Base-by-base conservation (phyloP, 2,113 vertebrate species). In the Pelvicachromis taeniatus region DNA sequence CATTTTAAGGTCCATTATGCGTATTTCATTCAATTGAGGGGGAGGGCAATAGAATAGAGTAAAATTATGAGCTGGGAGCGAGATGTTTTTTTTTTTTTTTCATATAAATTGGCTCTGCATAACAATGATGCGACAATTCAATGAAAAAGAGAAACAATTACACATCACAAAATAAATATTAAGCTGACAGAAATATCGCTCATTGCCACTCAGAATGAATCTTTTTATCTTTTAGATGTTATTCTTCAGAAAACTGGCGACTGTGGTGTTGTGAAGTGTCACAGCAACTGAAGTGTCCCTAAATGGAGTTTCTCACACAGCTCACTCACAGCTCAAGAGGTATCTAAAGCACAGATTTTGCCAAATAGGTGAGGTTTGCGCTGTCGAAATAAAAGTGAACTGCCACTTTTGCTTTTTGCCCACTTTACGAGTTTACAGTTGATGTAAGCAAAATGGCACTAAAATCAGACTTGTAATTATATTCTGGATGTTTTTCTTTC, bases 71-170 rank as follows among this genome's bases (percentile, higher is more conserved):
- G 81, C 35, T 77, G 45, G 52, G 26, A 75, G 45, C 6, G 26
- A 75, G 68, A 70, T 50, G 21, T n/a, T n/a, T n/a, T n/a, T n/a
- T 26, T 50, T 19, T 4, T n/a, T 75, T 50, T 48, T 73, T 31
- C 23, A 50, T 52, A n/a, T 75, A 33, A 52, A 75, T 13, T 50
- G 70, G 45, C 45, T 75, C 70, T 33, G 45, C 2, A 6, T 31
- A 75, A 75, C 70, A 75, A 31, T 50, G 81, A 83, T 50, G 50
- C 55, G 88, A 79, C 78, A 83, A 35, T 17, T 85, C 19, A 79
- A 73, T 82, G 77, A 89, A 85, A 85, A 83, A 81, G 29, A 83
- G 38, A 73, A 16, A 56, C 83, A 86, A 87, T 91, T 85, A 84
- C 23, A 87, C 29, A 70, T 40, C 31, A 63, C 77, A 42, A 85